Percentiles rank a stretch among this genome's conserved stretches.
Conservation (phyloP, 2,888 invertebrate genomes). For the Epistrophe eligans region DNA sequence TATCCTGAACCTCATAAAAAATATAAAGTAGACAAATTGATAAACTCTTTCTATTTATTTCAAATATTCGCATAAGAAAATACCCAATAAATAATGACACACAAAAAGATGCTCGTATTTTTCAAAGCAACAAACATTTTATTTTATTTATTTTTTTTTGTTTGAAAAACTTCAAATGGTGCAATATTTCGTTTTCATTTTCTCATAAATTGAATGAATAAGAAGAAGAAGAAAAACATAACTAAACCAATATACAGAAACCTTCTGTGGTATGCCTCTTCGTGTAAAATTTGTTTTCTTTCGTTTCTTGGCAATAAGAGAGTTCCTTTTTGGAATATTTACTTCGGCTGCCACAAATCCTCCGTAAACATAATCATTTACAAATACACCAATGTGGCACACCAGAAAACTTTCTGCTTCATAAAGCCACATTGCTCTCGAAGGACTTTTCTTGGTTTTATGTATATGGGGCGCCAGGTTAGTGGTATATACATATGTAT, state of each 20-base stretch:
- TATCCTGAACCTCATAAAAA: no score
- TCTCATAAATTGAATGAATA: conserved; percentile 56
- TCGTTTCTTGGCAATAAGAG: background rate
- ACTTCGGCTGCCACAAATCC: conserved; percentile 56
- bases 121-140: conserved; percentile 27
- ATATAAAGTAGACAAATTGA: background rate
- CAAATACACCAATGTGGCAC: conserved; percentile 57
- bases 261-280: conserved; percentile 47
- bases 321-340: conserved; percentile 41
- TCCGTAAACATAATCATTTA: conserved; percentile 62
- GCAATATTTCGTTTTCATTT: conserved; percentile 48
- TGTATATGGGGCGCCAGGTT: conserved; percentile 12
- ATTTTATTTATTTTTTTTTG: background rate
- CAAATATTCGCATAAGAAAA: background rate
- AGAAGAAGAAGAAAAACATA: conserved; percentile 44
- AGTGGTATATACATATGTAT: background rate
- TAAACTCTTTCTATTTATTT: background rate
- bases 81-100: conserved; percentile 41
- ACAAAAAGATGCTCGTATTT: background rate
- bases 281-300: conserved; percentile 27
- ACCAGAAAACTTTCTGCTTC: conserved; percentile 44
- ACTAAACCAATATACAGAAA: conserved; percentile 39
- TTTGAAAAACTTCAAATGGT: conserved; percentile 12
- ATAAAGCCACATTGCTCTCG: conserved; percentile 40
- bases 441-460: conserved; percentile 34